A percentile compares a stretch with the other conserved stretches of the same genome.
phyloP scores from a whole-genome alignment of 2,797 vertebrate genomes.

The Miichthys miiuy region DNA sequence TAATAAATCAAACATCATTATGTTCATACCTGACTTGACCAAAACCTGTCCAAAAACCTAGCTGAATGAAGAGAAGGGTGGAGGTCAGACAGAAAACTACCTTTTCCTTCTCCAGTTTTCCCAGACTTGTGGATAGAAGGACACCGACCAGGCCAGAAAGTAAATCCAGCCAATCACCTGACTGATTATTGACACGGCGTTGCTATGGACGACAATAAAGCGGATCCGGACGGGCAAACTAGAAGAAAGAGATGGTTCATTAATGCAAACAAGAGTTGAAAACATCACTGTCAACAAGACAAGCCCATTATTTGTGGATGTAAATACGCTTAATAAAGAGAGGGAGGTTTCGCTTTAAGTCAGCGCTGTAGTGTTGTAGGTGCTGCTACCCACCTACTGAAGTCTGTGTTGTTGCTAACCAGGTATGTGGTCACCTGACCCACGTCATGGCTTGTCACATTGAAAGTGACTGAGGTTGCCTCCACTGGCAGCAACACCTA shows the following conservation, averaged over 20 bases:
- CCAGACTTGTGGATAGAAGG: conserved; percentile 95
- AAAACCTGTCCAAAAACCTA: not conserved
- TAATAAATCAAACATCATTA: not conserved
- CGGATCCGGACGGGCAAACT: conserved; percentile 85
- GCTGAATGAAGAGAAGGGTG: not conserved
- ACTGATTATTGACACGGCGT: conserved; percentile 81
- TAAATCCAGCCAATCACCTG: conserved; percentile 97
- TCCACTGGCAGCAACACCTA: conserved; percentile 87
- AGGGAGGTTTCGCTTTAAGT: no score
- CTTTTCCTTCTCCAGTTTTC: conserved; percentile 95
- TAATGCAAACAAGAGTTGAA: not conserved
- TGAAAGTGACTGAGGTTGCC: conserved; percentile 80
- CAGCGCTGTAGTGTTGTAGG: conserved; percentile 32
- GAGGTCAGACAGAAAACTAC: conserved; percentile 72
- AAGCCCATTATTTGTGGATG: not conserved
- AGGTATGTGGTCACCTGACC: conserved; percentile 92
- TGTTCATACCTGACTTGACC: not conserved
- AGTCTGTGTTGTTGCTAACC: conserved; percentile 81
- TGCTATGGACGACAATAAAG: conserved; percentile 91
- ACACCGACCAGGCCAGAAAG: conserved; percentile 96
- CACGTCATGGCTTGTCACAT: conserved; percentile 85
- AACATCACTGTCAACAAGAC: conserved; percentile 24
- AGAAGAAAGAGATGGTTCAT: conserved; percentile 14
- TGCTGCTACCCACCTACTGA: conserved; percentile 81
- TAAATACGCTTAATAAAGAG: not conserved